Conservation (phyloP, 2,797 vertebrate species). For the Aselliscus stoliczkanus region DNA sequence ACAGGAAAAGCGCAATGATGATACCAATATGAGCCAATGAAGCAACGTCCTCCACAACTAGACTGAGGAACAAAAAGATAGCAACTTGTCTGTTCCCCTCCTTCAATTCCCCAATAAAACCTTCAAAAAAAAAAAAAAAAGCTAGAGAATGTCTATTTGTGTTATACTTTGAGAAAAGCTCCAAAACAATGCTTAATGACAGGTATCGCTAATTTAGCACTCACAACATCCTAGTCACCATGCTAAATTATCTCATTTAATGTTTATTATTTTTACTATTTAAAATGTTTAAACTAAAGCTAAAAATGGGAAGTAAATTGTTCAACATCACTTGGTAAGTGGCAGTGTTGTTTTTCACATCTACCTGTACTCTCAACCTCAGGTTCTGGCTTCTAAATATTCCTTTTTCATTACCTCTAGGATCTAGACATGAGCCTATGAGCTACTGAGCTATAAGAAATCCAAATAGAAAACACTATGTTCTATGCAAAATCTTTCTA, state of each 20-base stretch:
- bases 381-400: neutral
- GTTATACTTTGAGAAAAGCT: neutral
- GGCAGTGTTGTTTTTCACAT: neutral
- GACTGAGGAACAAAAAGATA: too few relatives aligned
- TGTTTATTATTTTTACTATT: neutral
- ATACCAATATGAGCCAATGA: too few relatives aligned
- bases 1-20: too few relatives aligned
- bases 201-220: neutral
- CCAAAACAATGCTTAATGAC: neutral
- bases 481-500: neutral
- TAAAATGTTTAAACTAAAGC: neutral
- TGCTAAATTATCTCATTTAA: neutral
- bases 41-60: too few relatives aligned
- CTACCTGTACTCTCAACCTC: neutral
- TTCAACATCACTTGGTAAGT: neutral
- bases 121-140: neutral
- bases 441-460: neutral
- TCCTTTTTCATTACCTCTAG: neutral
- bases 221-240: neutral
- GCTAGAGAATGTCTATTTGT: neutral
- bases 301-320: neutral
- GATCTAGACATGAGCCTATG: neutral
- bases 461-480: neutral
- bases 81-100: too few relatives aligned
- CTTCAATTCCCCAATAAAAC: too few relatives aligned